phyloP scores from a whole-genome alignment of 1,140 invertebrate species.

The Parasteatoda tepidariorum region DNA sequence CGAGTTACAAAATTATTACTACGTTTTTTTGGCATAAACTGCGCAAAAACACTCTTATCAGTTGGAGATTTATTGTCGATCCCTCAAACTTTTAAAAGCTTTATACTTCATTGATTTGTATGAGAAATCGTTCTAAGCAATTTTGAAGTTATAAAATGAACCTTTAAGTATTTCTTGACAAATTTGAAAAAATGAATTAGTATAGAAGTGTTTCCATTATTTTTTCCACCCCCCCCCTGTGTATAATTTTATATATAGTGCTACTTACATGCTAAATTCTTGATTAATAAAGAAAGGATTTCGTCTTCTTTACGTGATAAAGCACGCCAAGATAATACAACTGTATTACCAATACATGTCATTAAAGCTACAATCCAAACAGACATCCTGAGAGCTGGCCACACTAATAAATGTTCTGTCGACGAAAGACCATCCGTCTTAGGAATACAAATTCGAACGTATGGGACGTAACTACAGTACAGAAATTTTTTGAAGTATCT shows the following conservation, averaged over 20 bases:
- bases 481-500: constrained; percentile 80
- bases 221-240: too few species aligned
- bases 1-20: too few species aligned
- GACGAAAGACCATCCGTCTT: constrained; percentile 74
- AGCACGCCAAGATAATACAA: constrained; percentile 78
- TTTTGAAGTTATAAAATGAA: too few species aligned
- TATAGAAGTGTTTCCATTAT: too few species aligned
- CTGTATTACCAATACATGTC: constrained; percentile 76
- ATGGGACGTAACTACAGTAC: constrained; percentile 77
- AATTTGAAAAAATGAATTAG: too few species aligned
- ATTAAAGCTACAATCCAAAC: constrained; percentile 80
- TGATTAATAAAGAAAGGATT: constrained; percentile 74
- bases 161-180: too few species aligned
- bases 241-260: neutral
- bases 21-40: too few species aligned
- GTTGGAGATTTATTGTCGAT: too few species aligned
- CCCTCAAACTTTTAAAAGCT: too few species aligned
- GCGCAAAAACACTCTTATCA: too few species aligned
- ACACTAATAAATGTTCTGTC: constrained; percentile 75
- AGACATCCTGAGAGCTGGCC: constrained; percentile 74
- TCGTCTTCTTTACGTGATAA: constrained; percentile 71
- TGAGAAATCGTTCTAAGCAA: too few species aligned
- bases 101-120: too few species aligned
- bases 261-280: constrained; percentile 74
- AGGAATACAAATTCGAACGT: constrained; percentile 75